A percentile compares a stretch with the other conserved stretches of the same genome.
phyloP scores from a whole-genome alignment of 2,888 invertebrate species.

The Venusia cambrica region DNA sequence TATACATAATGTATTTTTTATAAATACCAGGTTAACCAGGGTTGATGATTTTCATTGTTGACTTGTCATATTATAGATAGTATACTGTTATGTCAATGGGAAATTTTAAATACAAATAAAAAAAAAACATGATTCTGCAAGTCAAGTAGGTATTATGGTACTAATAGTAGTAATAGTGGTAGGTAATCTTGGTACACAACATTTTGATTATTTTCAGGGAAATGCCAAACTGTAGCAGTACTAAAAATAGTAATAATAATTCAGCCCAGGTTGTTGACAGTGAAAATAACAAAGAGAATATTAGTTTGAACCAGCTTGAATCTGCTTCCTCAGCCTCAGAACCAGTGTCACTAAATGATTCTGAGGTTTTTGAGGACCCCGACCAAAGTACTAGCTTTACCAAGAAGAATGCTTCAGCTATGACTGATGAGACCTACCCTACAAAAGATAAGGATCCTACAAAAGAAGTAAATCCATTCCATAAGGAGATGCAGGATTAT shows the following conservation, averaged over 20 bases:
- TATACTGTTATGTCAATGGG: too few species aligned
- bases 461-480: slow-evolving; percentile 39
- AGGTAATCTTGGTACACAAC: too few species aligned
- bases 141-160: too few species aligned
- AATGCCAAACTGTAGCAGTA: slow-evolving; percentile 42
- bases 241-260: slow-evolving; percentile 32
- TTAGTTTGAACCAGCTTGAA: slow-evolving; percentile 33
- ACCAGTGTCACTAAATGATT: slow-evolving; percentile 44
- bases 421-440: slow-evolving; percentile 21
- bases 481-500: slow-evolving; percentile 56
- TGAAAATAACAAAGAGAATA: slow-evolving; percentile 26
- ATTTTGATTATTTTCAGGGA: slow-evolving; percentile 52
- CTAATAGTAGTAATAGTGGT: too few species aligned
- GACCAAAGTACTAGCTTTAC: slow-evolving; percentile 20
- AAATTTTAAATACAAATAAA: too few species aligned
- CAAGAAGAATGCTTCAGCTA: slow-evolving; percentile 36
- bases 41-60: too few species aligned
- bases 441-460: slow-evolving; percentile 16
- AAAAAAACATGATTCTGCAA: too few species aligned
- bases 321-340: slow-evolving; percentile 48
- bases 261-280: slow-evolving; percentile 32
- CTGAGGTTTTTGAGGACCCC: slow-evolving; percentile 38
- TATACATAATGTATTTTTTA: too few species aligned
- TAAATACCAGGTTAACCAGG: too few species aligned
- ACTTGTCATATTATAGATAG: too few species aligned